phyloP scores from a whole-genome alignment of 2,797 vertebrate genomes.

The Meda fulgida region DNA sequence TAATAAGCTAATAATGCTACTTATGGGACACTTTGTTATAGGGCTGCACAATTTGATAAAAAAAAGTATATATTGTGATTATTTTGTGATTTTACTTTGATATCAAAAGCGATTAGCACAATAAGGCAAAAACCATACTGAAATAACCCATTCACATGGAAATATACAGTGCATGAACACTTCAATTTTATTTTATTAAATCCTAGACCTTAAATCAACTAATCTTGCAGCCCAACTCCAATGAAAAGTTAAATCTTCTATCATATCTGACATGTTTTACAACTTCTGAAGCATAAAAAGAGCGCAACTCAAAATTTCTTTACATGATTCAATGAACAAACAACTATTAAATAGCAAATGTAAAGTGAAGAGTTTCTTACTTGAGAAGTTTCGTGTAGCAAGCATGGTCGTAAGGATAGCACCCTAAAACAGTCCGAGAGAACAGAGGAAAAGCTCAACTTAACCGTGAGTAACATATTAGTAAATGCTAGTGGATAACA shows the following conservation, averaged over 20 bases:
- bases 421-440: slow-evolving; percentile 76
- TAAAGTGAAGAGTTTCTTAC: slow-evolving; percentile 72
- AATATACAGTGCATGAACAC: not conserved
- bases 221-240: not conserved
- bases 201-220: not conserved
- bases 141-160: not conserved
- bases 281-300: not conserved
- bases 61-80: not conserved
- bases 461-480: slow-evolving; percentile 14
- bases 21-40: not conserved
- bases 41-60: not conserved
- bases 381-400: slow-evolving; percentile 98
- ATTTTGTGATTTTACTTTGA: not conserved
- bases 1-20: not conserved
- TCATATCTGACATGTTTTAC: not conserved
- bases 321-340: not conserved
- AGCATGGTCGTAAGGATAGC: slow-evolving; percentile 98
- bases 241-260: not conserved
- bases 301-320: not conserved
- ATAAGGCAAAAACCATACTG: not conserved
- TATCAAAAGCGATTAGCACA: not conserved
- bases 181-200: not conserved
- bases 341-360: not conserved
- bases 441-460: not conserved
- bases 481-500: not conserved